A percentile compares a stretch with the other conserved stretches of the same genome.
phyloP scores from a whole-genome alignment of 1,140 invertebrate species.

The Callitettix versicolor region DNA sequence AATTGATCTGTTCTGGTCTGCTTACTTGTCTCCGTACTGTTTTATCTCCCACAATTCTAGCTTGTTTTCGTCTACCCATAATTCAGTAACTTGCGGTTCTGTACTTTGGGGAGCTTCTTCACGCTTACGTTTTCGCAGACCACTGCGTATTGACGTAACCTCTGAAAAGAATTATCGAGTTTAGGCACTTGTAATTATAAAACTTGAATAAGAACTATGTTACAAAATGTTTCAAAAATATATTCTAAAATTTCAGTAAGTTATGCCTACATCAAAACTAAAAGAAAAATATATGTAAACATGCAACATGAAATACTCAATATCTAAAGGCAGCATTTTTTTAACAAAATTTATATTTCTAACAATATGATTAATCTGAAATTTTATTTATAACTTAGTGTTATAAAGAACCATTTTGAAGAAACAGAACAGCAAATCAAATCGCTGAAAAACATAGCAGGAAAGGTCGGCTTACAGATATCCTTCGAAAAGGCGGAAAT shows the following conservation, averaged over 20 bases:
- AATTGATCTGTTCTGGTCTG: not conserved
- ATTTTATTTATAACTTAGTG: not conserved
- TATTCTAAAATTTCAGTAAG: not conserved
- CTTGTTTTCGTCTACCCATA: conserved; percentile 93
- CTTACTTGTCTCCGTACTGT: conserved; percentile 68
- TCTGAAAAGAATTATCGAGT: conserved; percentile 42
- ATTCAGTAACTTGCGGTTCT: conserved; percentile 82
- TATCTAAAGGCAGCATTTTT: too few species aligned
- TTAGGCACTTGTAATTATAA: conserved; percentile 9
- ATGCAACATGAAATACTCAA: too few species aligned
- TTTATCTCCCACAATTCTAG: conserved; percentile 95
- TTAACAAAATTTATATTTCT: not conserved
- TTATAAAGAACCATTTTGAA: not conserved
- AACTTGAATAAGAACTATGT: conserved; percentile 3
- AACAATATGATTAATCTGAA: not conserved
- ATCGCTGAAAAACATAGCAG: too few species aligned
- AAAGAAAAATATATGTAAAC: too few species aligned
- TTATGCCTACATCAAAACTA: not conserved
- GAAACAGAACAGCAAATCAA: too few species aligned
- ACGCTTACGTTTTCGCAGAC: conserved; percentile 80
- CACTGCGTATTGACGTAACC: conserved; percentile 86
- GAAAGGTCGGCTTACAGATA: too few species aligned
- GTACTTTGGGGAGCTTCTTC: conserved; percentile 82
- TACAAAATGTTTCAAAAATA: not conserved
- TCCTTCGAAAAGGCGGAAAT: too few species aligned